Conservation (phyloP, 1,140 invertebrate species). For the Eriocheir sinensis region DNA sequence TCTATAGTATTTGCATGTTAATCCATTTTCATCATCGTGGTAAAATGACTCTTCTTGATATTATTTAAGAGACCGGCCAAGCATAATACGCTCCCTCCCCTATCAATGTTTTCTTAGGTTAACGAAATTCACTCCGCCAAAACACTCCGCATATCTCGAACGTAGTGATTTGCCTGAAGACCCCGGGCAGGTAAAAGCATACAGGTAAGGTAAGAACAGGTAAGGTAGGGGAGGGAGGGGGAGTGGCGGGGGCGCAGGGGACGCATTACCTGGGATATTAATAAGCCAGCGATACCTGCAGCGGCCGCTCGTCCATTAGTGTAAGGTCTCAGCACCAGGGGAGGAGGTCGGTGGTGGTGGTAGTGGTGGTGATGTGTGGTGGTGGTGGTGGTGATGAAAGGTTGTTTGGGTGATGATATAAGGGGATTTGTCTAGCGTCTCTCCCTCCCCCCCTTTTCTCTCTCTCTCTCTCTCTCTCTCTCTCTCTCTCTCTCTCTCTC, state of each 20-base stretch:
- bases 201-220: not conserved
- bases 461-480: constrained; percentile 14
- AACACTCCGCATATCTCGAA: not conserved
- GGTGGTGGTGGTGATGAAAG: too few species aligned
- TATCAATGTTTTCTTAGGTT: not conserved
- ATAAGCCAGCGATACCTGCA: not conserved
- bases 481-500: constrained; percentile 10
- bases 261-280: not conserved
- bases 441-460: not conserved
- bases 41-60: not conserved
- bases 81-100: not conserved
- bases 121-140: not conserved
- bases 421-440: not conserved
- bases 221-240: too few species aligned
- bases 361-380: too few species aligned
- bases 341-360: not conserved
- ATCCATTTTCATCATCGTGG: too few species aligned
- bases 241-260: not conserved
- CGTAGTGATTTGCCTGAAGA: not conserved
- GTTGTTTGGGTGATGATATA: too few species aligned
- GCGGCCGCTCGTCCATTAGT: not conserved
- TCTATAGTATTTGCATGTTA: too few species aligned
- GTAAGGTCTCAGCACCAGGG: too few species aligned
- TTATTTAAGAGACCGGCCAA: not conserved
- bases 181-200: not conserved